Conservation (phyloP, 2,797 vertebrate genomes). For the Characodon lateralis region DNA sequence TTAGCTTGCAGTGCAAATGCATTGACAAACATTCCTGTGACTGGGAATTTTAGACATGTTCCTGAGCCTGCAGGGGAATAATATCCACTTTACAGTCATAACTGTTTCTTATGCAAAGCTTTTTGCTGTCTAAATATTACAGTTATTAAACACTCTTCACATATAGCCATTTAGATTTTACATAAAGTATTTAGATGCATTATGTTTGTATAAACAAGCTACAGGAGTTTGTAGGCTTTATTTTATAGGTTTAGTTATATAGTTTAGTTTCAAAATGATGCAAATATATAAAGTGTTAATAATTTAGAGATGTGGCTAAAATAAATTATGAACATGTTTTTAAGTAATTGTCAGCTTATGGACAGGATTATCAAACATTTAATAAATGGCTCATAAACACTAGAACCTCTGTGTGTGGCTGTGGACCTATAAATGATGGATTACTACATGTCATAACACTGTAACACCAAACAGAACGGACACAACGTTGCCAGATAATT, state of each 20-base stretch:
- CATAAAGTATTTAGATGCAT: background rate
- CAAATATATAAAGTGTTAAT: background rate
- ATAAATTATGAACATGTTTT: background rate
- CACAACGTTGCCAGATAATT: background rate
- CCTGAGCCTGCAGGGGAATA: background rate
- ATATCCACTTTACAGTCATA: background rate
- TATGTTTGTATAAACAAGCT: background rate
- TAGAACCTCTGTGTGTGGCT: background rate
- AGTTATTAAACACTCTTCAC: background rate
- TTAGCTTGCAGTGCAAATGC: background rate
- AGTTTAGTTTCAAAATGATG: background rate
- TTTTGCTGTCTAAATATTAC: background rate
- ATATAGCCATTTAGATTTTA: background rate
- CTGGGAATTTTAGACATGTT: background rate
- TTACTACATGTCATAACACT: background rate
- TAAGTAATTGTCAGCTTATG: background rate
- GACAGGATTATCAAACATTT: conserved; percentile 2
- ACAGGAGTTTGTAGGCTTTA: background rate
- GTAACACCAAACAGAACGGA: background rate
- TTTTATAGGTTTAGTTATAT: background rate
- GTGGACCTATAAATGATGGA: background rate
- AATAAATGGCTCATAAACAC: background rate
- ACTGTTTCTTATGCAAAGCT: background rate
- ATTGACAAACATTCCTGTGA: background rate
- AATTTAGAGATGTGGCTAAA: background rate